Base-by-base conservation (phyloP, 2,797 vertebrate species). In the Karalla daura region DNA sequence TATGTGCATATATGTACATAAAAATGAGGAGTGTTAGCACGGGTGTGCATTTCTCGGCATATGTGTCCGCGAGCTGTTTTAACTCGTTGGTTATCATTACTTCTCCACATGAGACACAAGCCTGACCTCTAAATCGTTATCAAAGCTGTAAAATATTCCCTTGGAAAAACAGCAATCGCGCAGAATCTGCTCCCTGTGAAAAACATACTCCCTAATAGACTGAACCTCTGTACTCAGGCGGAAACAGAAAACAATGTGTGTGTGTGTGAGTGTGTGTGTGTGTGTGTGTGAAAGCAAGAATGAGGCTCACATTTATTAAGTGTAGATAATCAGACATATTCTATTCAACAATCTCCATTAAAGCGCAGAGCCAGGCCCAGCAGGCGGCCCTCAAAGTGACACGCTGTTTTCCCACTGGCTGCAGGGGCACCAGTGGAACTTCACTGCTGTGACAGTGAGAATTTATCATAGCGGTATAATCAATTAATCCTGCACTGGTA, bases 401-500 rank as follows among this genome's bases (percentile, higher is more conserved):
- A 40, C 4, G 12, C 30, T 43, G 15, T 33, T n/a, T 56, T 24
- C 6, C 17, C 13, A 30, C 54, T 15, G 44, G 15, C 23, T 45
- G 6, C 25, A 41, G 64, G 20, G 11, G 1, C n/a, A 20, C 44
- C 2, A 39, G 28, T 20, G 25, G n/a, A 12, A 71, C 43, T 53
- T 40, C 5, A 49, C 14, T 20, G 45, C 20, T 35, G 14, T 18
- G 44, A 58, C 51, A 46, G 21, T 4, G 1, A 59, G 17, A 12
- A 23, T 36, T 66, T 25, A 10, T 54, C 49, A 50, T 33, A 30
- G 10, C 28, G 7, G 28, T 30, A 10, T 36, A 62, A 77, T 85
- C 63, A 72, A 77, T 80, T 76, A 56, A 50, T 4, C 50, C 18
- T 40, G 12, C 36, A 44, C 35, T 5, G 5, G 28, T 74, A 25